phyloP scores from a whole-genome alignment of 2,888 invertebrate genomes.

The Steinernema hermaphroditum region DNA sequence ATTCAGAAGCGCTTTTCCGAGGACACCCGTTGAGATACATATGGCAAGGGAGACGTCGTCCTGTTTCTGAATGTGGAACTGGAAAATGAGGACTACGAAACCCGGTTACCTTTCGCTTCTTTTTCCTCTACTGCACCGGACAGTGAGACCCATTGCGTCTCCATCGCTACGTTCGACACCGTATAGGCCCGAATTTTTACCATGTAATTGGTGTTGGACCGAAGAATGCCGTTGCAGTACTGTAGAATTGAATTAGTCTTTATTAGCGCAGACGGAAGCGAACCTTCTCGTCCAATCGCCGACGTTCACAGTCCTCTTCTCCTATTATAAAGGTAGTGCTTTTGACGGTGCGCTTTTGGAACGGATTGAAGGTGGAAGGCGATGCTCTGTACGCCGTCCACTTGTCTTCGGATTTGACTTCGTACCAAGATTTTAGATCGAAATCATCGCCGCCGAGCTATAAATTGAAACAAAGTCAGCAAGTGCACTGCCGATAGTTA shows the following conservation, averaged over 20 bases:
- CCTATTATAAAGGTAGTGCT: conserved; percentile 59
- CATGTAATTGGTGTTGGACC: conserved; percentile 57
- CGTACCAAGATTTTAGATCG: conserved; percentile 62
- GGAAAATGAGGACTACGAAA: background rate
- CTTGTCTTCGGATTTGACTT: conserved; percentile 58
- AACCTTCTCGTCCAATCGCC: conserved; percentile 61
- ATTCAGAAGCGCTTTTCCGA: conserved; percentile 36
- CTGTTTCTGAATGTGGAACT: conserved; percentile 34
- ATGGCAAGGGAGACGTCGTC: conserved; percentile 62
- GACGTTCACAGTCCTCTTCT: conserved; percentile 58
- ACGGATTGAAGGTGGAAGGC: conserved; percentile 59
- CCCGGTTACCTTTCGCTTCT: conserved; percentile 11
- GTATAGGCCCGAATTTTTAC: conserved; percentile 63
- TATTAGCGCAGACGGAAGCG: background rate
- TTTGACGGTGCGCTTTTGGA: conserved; percentile 43
- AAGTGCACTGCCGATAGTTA: too few species aligned
- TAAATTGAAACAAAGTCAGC: background rate
- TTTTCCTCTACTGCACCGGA: conserved; percentile 46
- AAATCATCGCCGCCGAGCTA: conserved; percentile 60
- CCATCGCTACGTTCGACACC: conserved; percentile 61
- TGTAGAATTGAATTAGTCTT: too few species aligned
- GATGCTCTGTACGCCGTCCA: conserved; percentile 58
- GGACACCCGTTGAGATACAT: conserved; percentile 65
- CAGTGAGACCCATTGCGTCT: conserved; percentile 61
- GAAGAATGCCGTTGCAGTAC: conserved; percentile 63